Conservation (phyloP, 2,888 invertebrate genomes). For the Epinotia nisella region DNA sequence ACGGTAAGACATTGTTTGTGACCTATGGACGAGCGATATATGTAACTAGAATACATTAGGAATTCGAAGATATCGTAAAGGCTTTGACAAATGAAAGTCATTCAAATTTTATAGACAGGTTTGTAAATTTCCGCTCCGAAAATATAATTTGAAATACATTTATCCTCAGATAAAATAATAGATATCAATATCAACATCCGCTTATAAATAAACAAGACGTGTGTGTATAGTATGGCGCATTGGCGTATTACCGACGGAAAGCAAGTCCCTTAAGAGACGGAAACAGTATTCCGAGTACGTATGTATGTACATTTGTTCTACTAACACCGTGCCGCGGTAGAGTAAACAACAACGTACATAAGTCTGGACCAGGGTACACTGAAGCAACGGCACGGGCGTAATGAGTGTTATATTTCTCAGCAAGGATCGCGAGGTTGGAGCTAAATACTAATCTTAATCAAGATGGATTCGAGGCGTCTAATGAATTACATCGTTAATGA, state of each 20-base stretch:
- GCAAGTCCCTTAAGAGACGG: conserved; percentile 24
- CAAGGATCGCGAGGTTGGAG: not conserved
- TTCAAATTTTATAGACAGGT: no score
- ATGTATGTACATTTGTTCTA: conserved; percentile 15
- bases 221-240: conserved; percentile 1
- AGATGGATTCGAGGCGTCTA: conserved; percentile 19
- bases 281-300: conserved; percentile 19
- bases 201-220: not conserved
- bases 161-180: no score
- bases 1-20: no score
- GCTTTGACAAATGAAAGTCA: no score
- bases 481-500: conserved; percentile 21
- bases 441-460: conserved; percentile 24
- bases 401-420: conserved; percentile 31
- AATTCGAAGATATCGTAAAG: no score
- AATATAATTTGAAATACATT: not conserved
- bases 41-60: no score
- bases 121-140: not conserved
- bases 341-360: conserved; percentile 30
- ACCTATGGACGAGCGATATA: no score
- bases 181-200: no score
- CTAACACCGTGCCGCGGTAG: conserved; percentile 10
- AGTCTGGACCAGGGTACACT: conserved; percentile 8
- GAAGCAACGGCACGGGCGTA: conserved; percentile 6
- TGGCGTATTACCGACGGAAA: conserved; percentile 15